Conservation (phyloP, 2,113 vertebrate species). For the Rhipidura dahli region DNA sequence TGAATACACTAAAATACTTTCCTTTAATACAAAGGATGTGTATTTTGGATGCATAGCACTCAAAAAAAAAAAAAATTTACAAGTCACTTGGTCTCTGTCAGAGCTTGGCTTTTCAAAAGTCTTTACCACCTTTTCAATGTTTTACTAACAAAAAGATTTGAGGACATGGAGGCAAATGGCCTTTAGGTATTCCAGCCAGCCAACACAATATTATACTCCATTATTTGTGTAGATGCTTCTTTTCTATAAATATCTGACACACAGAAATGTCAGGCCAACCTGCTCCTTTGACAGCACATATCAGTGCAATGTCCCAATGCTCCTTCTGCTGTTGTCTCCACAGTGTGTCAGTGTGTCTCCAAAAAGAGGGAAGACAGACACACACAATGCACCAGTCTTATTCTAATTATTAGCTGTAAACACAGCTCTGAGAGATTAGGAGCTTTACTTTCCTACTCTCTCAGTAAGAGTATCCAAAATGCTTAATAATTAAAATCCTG, state of each 20-base stretch:
- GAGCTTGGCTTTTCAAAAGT: not conserved
- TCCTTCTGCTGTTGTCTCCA: not conserved
- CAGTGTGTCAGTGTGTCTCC: not conserved
- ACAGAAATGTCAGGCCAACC: not conserved
- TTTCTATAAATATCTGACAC: rapidly evolving
- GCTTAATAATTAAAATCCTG: not conserved
- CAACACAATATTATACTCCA: not conserved
- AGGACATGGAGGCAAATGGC: not conserved
- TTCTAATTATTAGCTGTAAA: not conserved
- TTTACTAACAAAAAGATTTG: not conserved
- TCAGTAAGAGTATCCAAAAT: not conserved
- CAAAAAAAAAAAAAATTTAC: not conserved
- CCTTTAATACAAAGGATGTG: not conserved
- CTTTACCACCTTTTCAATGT: not conserved
- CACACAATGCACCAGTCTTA: not conserved
- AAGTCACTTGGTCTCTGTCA: not conserved
- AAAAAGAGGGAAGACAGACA: not conserved
- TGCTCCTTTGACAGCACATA: not conserved
- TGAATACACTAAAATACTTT: not conserved
- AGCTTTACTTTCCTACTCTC: not conserved
- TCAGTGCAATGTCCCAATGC: not conserved
- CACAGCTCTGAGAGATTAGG: not conserved
- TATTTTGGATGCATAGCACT: not conserved
- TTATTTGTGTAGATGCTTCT: not conserved
- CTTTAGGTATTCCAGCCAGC: not conserved